A percentile compares a stretch with the other conserved stretches of the same genome.
phyloP scores from a whole-genome alignment of 2,113 vertebrate genomes.

The Lamprologus speciosus region DNA sequence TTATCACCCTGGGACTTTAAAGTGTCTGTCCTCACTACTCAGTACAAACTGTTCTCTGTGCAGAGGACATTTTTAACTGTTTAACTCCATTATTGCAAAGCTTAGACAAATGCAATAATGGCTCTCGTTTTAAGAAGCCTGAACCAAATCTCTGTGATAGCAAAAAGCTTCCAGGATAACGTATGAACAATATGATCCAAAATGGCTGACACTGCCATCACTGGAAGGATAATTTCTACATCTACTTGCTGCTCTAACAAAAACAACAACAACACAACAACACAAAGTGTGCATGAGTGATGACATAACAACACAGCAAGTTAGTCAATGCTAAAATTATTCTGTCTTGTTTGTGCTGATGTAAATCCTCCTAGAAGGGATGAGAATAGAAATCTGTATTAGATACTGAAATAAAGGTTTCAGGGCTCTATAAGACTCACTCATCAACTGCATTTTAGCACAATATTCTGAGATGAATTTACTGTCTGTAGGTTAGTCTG shows the following conservation, averaged over 20 bases:
- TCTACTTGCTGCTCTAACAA: background rate
- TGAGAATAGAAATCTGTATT: background rate
- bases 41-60: background rate
- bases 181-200: background rate
- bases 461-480: background rate
- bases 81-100: background rate
- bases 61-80: background rate
- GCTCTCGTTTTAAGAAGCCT: background rate
- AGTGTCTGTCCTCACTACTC: background rate
- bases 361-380: background rate
- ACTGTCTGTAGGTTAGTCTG: background rate
- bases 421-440: background rate
- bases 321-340: background rate
- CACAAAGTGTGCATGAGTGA: background rate
- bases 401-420: background rate
- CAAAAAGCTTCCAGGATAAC: background rate
- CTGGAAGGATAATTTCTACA: background rate
- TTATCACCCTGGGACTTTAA: conserved; percentile 1
- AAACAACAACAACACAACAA: background rate
- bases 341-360: background rate
- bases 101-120: background rate
- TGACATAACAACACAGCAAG: background rate
- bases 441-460: background rate
- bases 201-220: background rate
- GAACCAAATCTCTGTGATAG: background rate